A percentile compares a stretch with the other conserved stretches of the same genome.
Evolutionary conservation across 2,797 vertebrate species (phyloP).

Genomic region (Borostomias antarcticus): DNA sequence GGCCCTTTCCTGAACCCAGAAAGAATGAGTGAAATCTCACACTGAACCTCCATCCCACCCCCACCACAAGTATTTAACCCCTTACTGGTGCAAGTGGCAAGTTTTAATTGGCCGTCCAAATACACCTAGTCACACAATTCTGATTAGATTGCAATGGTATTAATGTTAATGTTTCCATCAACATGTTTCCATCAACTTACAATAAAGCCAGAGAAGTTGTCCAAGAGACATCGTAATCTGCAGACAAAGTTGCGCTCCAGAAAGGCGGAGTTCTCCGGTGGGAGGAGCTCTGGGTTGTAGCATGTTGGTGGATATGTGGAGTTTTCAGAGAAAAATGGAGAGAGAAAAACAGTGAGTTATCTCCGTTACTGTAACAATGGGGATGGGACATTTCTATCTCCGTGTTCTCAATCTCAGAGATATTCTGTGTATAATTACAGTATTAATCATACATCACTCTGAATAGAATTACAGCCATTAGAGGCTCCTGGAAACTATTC

Average conservation of each 20-base stretch:
- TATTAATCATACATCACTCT: background rate
- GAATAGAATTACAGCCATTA: background rate
- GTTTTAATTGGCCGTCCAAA: background rate
- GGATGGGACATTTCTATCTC: no score
- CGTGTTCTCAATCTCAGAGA: no score
- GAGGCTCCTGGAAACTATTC: background rate
- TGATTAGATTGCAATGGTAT: background rate
- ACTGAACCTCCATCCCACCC: conserved; percentile 4
- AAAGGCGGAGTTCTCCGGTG: conserved; percentile 80
- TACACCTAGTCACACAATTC: background rate
- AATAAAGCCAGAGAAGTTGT: conserved; percentile 86
- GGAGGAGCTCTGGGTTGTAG: conserved; percentile 77
- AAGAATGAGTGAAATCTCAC: conserved; percentile 2
- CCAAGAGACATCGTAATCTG: conserved; percentile 81
- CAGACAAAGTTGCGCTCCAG: conserved; percentile 85
- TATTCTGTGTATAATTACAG: background rate
- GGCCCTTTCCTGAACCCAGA: conserved; percentile 27
- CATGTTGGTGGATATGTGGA: conserved; percentile 63
- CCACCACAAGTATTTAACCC: conserved; percentile 8
- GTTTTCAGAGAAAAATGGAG: conserved; percentile 50
- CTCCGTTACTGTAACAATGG: background rate
- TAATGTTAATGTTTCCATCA: background rate
- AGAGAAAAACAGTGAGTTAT: background rate
- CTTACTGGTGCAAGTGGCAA: background rate
- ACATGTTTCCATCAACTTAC: conserved; percentile 67